Evolutionary conservation across 2,797 vertebrate species (phyloP).

Genomic region (Pteropus rufus): DNA sequence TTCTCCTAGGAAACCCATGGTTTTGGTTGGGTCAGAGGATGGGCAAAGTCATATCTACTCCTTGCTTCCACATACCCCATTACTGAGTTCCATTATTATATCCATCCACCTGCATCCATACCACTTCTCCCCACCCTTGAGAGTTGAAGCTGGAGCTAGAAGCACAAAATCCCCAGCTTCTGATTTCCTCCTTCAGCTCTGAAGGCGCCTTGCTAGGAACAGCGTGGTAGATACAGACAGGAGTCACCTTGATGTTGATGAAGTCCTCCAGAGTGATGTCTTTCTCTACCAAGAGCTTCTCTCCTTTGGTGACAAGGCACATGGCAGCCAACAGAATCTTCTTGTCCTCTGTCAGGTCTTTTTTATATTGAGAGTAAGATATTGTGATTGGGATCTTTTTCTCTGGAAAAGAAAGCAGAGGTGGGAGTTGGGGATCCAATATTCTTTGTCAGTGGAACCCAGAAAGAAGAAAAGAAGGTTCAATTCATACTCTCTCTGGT

Average conservation of each 20-base stretch:
- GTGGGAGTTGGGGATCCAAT: background rate
- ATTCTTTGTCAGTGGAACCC: background rate
- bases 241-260: conserved; percentile 80
- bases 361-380: conserved; percentile 81
- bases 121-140: background rate
- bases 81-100: background rate
- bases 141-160: background rate
- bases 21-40: background rate
- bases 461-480: background rate
- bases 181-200: background rate
- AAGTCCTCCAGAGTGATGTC: conserved; percentile 81
- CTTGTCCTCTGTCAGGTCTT: conserved; percentile 79
- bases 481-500: background rate
- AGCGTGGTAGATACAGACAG: background rate
- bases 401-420: conserved; percentile 75
- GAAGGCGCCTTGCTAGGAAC: background rate
- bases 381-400: conserved; percentile 78
- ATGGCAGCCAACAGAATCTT: conserved; percentile 82
- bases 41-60: background rate
- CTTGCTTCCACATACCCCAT: background rate
- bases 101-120: background rate
- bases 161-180: background rate
- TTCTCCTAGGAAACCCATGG: background rate
- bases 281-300: conserved; percentile 79
- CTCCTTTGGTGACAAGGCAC: conserved; percentile 74